Percentiles rank a stretch among this genome's conserved stretches.
Evolutionary conservation across 2,113 vertebrate species (phyloP).

Genomic region (Dryoscopus gambensis): DNA sequence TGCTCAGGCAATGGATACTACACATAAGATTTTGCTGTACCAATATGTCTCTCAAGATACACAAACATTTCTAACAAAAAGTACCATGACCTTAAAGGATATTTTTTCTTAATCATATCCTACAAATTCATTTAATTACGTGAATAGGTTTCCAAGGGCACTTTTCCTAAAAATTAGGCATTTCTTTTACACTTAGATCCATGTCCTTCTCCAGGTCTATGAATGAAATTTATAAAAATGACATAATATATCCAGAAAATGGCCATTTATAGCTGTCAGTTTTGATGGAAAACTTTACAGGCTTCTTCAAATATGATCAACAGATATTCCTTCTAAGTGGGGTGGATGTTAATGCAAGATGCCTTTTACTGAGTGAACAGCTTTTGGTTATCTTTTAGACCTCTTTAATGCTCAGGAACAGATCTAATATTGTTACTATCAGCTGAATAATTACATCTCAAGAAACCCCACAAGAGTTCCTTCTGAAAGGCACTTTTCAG

Average conservation of each 20-base stretch:
- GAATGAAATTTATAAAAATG: not conserved
- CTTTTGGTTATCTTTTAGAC: not conserved
- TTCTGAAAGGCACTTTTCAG: not conserved
- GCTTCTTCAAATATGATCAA: not conserved
- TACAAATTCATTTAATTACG: not conserved
- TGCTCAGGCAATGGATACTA: not conserved
- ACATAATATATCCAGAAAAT: not conserved
- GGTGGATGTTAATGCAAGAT: not conserved
- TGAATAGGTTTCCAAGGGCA: not conserved
- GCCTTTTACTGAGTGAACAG: not conserved
- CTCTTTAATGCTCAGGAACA: not conserved
- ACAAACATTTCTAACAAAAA: not conserved
- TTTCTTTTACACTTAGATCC: not conserved
- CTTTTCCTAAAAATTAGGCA: not conserved
- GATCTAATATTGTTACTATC: not conserved
- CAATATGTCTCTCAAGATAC: not conserved
- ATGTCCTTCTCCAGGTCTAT: not conserved
- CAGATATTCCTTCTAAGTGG: not conserved
- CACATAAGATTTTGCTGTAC: not conserved
- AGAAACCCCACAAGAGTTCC: rapidly evolving
- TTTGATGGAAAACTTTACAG: not conserved
- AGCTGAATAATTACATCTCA: not conserved
- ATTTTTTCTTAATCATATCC: not conserved
- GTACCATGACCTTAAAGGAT: not conserved
- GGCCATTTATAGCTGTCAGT: not conserved